Evolutionary conservation across 1,140 invertebrate species (phyloP).

Genomic region (Archegozetes longisetosus): DNA sequence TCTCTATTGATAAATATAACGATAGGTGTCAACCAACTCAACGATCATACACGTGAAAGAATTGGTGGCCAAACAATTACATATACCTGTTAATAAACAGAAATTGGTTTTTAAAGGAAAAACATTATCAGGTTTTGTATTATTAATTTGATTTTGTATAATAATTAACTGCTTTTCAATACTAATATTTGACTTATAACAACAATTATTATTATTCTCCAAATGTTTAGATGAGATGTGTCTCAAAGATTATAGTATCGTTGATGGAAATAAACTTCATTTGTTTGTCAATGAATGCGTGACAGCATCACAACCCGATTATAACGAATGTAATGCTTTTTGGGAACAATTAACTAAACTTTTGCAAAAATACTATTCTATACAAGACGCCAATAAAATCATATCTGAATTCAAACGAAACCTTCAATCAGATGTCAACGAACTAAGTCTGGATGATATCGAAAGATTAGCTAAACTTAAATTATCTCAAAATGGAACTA

Average conservation of each 20-base stretch:
- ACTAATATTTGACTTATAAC: neutral
- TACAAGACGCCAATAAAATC: conserved; percentile 27
- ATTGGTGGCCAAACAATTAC: conserved; percentile 26
- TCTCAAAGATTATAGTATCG: conserved; percentile 26
- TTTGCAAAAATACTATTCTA: conserved; percentile 27
- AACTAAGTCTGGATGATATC: conserved; percentile 30
- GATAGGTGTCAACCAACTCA: conserved; percentile 21
- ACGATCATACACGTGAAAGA: conserved; percentile 25
- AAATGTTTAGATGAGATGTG: conserved; percentile 23
- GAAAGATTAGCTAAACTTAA: conserved; percentile 26
- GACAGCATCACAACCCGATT: conserved; percentile 8
- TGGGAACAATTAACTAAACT: conserved; percentile 26
- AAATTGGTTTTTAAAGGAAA: conserved; percentile 30
- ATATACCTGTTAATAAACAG: conserved; percentile 28
- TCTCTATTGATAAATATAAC: no score
- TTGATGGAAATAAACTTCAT: conserved; percentile 26
- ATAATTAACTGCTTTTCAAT: no score
- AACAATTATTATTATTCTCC: neutral
- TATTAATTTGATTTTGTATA: no score
- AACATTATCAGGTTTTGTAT: conserved; percentile 25
- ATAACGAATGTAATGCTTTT: conserved; percentile 12
- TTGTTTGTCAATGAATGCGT: conserved; percentile 21
- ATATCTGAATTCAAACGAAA: conserved; percentile 28
- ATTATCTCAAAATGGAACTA: conserved; percentile 1
- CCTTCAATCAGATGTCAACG: conserved; percentile 23